phyloP scores from a whole-genome alignment of 2,888 invertebrate species.

The Caenorhabditis sp. region DNA sequence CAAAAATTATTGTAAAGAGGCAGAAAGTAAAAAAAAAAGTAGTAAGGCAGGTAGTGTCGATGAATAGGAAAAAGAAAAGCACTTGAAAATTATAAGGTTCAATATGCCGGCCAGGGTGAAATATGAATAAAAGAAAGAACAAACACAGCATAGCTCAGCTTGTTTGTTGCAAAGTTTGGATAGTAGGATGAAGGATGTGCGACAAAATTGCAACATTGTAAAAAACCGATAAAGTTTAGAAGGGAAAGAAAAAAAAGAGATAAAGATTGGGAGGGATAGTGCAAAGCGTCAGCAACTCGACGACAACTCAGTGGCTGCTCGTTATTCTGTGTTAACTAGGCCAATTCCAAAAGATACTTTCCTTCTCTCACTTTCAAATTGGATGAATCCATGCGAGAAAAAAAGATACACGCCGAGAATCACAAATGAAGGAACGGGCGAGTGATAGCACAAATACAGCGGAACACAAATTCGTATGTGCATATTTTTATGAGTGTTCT shows the following conservation, averaged over 20 bases:
- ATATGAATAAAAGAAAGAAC: conserved; percentile 54
- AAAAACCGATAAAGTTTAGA: conserved; percentile 59
- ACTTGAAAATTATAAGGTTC: conserved; percentile 60
- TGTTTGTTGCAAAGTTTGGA: conserved; percentile 56
- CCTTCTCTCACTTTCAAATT: conserved; percentile 28
- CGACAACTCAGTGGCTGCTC: conserved; percentile 39
- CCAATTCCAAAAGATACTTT: conserved; percentile 57
- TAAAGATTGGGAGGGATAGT: conserved; percentile 30
- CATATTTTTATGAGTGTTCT: conserved; percentile 15
- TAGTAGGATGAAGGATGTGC: conserved; percentile 12
- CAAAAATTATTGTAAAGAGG: neutral
- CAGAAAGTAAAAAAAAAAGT: conserved; percentile 7
- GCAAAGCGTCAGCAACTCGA: conserved; percentile 55
- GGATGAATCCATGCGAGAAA: conserved; percentile 29
- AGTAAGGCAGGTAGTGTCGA: too few species aligned
- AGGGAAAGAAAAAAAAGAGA: conserved; percentile 22
- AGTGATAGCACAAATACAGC: conserved; percentile 23
- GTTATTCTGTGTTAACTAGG: conserved; percentile 60
- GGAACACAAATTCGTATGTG: conserved; percentile 9
- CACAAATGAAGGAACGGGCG: neutral
- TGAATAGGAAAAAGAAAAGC: too few species aligned
- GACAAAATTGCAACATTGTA: conserved; percentile 59
- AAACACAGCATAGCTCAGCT: conserved; percentile 41
- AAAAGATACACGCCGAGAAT: neutral
- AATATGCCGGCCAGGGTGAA: conserved; percentile 45